phyloP scores from a whole-genome alignment of 1,140 invertebrate genomes.

The Carposina sasakii region DNA sequence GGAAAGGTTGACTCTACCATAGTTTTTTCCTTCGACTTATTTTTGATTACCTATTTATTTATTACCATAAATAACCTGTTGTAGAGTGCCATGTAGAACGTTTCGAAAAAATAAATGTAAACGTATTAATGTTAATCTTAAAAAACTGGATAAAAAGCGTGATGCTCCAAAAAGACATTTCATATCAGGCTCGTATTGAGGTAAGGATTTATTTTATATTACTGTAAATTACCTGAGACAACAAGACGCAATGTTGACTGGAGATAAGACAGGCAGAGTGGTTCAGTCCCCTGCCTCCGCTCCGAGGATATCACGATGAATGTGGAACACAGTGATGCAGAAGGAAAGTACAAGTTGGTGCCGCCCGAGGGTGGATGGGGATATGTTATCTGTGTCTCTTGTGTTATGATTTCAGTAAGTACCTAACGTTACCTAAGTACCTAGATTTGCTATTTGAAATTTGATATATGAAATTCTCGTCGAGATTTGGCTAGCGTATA shows the following conservation, averaged over 20 bases:
- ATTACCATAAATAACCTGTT: background rate
- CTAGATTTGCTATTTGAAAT: no score
- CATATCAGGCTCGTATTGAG: no score
- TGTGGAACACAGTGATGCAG: conserved; percentile 14
- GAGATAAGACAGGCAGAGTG: conserved; percentile 23
- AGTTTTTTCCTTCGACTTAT: no score
- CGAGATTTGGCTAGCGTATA: no score
- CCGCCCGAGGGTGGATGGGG: conserved; percentile 59
- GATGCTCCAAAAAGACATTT: no score
- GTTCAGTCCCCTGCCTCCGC: conserved; percentile 10
- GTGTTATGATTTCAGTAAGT: conserved; percentile 47
- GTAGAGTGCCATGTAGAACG: background rate
- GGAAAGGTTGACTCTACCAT: no score
- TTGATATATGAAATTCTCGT: no score
- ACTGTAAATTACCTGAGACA: no score
- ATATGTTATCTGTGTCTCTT: conserved; percentile 41
- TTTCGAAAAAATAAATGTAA: background rate
- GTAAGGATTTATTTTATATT: no score
- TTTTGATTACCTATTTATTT: background rate
- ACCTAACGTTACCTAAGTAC: no score
- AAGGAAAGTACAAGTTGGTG: conserved; percentile 34
- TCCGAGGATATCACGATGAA: conserved; percentile 22
- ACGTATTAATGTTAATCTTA: no score
- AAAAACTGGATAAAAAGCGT: no score
- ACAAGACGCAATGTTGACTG: conserved; percentile 23